Evolutionary conservation across 2,888 invertebrate species (phyloP), one percentile per base, ranked within the genome.

Genomic region (Andrena haemorrhoa): DNA sequence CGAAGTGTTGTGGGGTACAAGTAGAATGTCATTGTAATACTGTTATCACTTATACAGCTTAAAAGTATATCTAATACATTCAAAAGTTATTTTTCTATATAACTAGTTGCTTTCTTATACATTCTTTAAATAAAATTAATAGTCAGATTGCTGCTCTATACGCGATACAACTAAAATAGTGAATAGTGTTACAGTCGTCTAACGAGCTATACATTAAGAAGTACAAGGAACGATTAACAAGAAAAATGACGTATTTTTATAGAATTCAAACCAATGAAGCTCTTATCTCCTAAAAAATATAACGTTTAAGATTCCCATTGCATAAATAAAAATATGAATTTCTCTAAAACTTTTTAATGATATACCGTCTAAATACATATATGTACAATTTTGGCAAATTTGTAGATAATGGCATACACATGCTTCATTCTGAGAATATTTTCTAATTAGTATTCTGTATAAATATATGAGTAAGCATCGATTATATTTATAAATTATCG

Each of bases 301-400:
- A 70, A 74, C 79, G 31, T 49, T 2, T 68, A 49, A 76, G n/a
- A 64, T 49, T 41, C 35, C 58, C 33, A 16, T 31, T 29, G n/a
- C 26, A 53, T 63, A 74, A 68, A 79, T 61, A 51, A 75, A 60
- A 74, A 65, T 74, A 74, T 66, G 53, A 77, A 60, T 77, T 65
- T 65, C 16, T 74, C 61, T 72, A 76, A 23, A 58, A 56, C 66
- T 65, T 70, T 75, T 79, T 79, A 84, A 84, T 60, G 35, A 23
- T 74, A 66, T 35, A 82, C 35, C 29, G 29, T 49, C 58, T 86
- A 86, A 49, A 82, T 86, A 84, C 79, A 86, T 61, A n/a, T 84
- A 86, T 83, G 60, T 86, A 86, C 86, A 86, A 78, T 86, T 86
- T 78, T 73, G 71, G 79, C 64, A 73, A 75, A 86, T 51, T 64